Evolutionary conservation across 2,888 invertebrate species (phyloP).

Genomic region (Rhagonycha lutea): DNA sequence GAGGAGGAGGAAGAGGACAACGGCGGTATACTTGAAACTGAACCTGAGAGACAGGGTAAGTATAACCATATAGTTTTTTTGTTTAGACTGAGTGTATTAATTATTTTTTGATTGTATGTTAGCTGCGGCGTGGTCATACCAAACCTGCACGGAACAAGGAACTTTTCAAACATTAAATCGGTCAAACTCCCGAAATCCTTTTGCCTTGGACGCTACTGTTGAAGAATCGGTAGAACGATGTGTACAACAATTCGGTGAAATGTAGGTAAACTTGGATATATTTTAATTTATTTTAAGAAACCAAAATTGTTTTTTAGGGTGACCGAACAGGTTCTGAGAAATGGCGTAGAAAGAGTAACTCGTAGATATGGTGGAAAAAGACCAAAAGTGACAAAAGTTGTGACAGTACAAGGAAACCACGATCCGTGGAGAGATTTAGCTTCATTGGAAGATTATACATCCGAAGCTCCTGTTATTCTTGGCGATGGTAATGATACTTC

Average conservation of each 20-base stretch:
- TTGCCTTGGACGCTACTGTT: not conserved
- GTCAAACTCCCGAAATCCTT: not conserved
- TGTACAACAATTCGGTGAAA: not conserved
- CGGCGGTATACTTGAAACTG: not conserved
- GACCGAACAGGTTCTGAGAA: not conserved
- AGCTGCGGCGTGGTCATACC: not conserved
- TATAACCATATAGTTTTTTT: not conserved
- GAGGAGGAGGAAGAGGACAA: not conserved
- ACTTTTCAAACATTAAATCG: not conserved
- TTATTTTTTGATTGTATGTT: not conserved
- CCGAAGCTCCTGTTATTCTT: not conserved
- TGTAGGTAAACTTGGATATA: not conserved
- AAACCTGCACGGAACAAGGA: not conserved
- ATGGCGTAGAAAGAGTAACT: not conserved
- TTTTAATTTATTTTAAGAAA: not conserved
- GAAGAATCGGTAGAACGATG: not conserved
- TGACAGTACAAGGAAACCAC: not conserved
- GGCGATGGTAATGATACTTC: not conserved
- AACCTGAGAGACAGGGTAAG: not conserved
- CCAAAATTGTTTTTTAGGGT: not conserved
- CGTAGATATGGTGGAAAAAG: not conserved
- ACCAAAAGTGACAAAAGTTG: not conserved
- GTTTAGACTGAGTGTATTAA: not conserved
- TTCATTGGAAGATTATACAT: not conserved
- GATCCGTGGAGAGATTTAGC: slow-evolving; percentile 3